phyloP scores from a whole-genome alignment of 2,888 invertebrate species.

The Noctua fimbriata region DNA sequence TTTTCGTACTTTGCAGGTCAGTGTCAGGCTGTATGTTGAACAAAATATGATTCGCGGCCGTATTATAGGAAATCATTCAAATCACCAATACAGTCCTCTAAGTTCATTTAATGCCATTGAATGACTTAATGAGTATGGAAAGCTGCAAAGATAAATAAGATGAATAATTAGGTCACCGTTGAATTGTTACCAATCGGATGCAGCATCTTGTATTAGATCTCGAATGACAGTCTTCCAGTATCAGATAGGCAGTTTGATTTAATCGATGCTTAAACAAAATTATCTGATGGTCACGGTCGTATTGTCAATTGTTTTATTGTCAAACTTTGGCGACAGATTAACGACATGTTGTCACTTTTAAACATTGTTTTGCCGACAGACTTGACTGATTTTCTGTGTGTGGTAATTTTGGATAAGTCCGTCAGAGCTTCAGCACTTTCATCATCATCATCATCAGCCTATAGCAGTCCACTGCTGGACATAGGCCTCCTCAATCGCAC shows the following conservation, averaged over 20 bases:
- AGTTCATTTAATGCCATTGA: too few species aligned
- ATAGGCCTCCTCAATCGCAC: too few species aligned
- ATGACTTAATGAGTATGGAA: too few species aligned
- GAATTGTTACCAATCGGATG: not conserved
- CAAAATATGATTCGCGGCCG: too few species aligned
- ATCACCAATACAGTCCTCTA: too few species aligned
- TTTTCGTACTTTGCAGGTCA: too few species aligned
- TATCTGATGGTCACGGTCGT: conserved; percentile 55
- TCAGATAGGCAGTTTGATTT: conserved; percentile 32
- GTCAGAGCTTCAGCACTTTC: not conserved
- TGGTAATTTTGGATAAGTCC: not conserved
- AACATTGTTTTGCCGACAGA: not conserved
- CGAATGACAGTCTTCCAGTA: conserved; percentile 9
- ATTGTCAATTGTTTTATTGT: conserved; percentile 35
- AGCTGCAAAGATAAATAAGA: not conserved
- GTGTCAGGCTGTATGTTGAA: too few species aligned
- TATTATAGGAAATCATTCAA: too few species aligned
- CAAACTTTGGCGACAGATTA: conserved; percentile 33
- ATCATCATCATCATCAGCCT: too few species aligned
- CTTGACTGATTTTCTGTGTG: not conserved
- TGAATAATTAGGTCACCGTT: not conserved
- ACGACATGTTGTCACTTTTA: conserved; percentile 32
- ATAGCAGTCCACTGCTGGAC: too few species aligned
- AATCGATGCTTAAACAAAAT: conserved; percentile 21
- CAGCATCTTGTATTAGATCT: conserved; percentile 22